Evolutionary conservation across 2,113 vertebrate genomes (phyloP).

Genomic region (Trogon surrucura): DNA sequence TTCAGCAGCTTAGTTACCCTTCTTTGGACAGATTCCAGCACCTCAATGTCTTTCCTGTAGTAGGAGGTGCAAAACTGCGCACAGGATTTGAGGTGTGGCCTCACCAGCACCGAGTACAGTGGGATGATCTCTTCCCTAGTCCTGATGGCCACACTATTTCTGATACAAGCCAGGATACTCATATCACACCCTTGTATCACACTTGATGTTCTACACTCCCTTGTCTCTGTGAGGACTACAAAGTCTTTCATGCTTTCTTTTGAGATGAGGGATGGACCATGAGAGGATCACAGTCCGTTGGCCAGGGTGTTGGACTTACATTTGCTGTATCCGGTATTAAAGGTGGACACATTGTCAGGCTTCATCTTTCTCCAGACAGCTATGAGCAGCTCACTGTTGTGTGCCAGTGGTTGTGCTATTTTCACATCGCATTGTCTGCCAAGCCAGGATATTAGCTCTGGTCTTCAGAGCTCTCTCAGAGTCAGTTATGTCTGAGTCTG

Average conservation of each 20-base stretch:
- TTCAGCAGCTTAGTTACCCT: background rate
- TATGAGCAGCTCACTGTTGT: background rate
- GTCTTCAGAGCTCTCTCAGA: slow-evolving; percentile 13
- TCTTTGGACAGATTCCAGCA: fast-evolving
- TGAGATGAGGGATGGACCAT: background rate
- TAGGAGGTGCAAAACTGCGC: background rate
- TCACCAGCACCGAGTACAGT: background rate
- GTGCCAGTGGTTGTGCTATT: background rate
- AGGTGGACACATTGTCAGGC: background rate
- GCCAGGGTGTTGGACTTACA: background rate
- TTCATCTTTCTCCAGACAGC: background rate
- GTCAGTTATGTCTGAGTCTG: slow-evolving; percentile 1
- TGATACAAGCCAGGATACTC: background rate
- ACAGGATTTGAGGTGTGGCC: background rate
- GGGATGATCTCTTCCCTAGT: fast-evolving
- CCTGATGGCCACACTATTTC: background rate
- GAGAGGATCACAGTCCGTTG: background rate
- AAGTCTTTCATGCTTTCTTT: background rate
- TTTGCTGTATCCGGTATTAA: background rate
- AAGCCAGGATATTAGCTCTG: background rate
- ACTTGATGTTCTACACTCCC: background rate
- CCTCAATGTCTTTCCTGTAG: background rate
- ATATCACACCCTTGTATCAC: background rate
- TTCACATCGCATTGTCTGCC: background rate
- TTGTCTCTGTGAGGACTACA: background rate